Base-by-base conservation (phyloP, 2,888 invertebrate genomes). In the Phymatocera aterrima region DNA sequence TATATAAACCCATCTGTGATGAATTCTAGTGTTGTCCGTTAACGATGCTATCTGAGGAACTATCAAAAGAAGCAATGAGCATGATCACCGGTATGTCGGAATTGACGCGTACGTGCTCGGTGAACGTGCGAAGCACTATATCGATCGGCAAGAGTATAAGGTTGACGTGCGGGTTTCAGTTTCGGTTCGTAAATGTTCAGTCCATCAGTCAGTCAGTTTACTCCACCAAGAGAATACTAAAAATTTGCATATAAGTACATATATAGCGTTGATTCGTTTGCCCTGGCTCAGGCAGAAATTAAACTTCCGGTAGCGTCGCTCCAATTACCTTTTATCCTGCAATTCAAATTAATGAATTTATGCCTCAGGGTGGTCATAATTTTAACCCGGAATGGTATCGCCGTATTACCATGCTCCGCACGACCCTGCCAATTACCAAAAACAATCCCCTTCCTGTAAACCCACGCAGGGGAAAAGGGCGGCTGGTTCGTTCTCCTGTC, bases 301-400 rank as follows among this genome's bases (percentile, higher is more conserved):
- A 60, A 65, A 77, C 77, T 78, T 80, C 79, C 80, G 78, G 81
- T 77, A 70, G 79, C 77, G 78, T 72, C 79, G 81, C 80, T 81
- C 79, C 80, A 82, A 83, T 83, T 83, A 82, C 83, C 82, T 85
- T 85, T 84, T 83, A 82, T 83, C 81, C 79, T 81, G 83, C 84
- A 83, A 86, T 86, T 85, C 82, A 83, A 85, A 86, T 85, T 85
- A 85, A 86, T 86, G 86, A 86, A 86, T 85, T 86, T 86, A 86
- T 85, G 83, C 83, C 79, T 81, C 81, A 80, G 78, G 81, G 79
- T 83, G 82, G 81, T 83, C 84, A 83, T 86, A 84, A 86, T 85
- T 84, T 85, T 83, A 80, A 84, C 82, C 81, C 83, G 82, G 81
- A 82, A 81, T 80, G 80, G 84, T 81, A 83, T 82, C 83, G 82